phyloP scores from a whole-genome alignment of 1,140 invertebrate genomes.

The Temnothorax curvispinosus region DNA sequence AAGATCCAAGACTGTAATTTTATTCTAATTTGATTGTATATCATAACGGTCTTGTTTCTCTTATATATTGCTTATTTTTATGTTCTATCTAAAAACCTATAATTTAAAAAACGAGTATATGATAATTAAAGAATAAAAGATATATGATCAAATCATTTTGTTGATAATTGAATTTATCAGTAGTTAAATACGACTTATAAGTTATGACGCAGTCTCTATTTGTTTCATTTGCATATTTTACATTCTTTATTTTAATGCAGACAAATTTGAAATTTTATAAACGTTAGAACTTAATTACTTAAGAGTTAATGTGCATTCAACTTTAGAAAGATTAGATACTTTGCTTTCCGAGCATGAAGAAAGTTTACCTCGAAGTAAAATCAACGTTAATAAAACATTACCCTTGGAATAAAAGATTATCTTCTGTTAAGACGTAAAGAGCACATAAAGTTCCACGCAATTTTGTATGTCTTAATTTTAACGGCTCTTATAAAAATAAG shows the following conservation, averaged over 20 bases:
- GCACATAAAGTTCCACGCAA: not conserved
- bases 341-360: conserved; percentile 2
- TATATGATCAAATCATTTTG: not conserved
- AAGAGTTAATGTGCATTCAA: conserved; percentile 31
- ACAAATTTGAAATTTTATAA: conserved; percentile 19
- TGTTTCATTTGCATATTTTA: not conserved
- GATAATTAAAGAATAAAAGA: not conserved
- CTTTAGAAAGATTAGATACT: conserved; percentile 26
- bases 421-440: not conserved
- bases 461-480: conserved; percentile 8
- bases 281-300: conserved; percentile 12
- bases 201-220: not conserved
- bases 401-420: not conserved
- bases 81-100: not conserved
- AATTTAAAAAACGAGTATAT: not conserved
- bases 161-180: not conserved
- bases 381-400: conserved; percentile 31
- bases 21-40: too few species aligned
- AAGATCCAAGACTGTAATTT: too few species aligned
- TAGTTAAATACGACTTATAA: not conserved
- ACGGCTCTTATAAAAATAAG: not conserved
- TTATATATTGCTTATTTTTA: too few species aligned
- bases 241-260: not conserved
- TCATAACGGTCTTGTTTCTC: too few species aligned
- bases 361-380: conserved; percentile 22